Evolutionary conservation across 1,140 invertebrate species (phyloP).

Genomic region (Drosophila subobscura): DNA sequence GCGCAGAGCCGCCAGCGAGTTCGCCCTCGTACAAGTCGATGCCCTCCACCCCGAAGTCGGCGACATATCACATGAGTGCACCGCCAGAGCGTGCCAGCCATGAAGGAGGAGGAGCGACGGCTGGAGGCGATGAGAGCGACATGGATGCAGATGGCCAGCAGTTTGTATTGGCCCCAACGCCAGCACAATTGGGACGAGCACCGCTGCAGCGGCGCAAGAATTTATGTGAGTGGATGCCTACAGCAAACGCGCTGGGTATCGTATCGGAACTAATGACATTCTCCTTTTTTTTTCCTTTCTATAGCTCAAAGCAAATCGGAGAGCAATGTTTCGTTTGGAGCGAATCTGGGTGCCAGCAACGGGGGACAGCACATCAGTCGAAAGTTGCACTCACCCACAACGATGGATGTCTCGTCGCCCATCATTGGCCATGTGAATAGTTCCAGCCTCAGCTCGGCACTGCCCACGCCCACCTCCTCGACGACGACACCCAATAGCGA

Average conservation of each 20-base stretch:
- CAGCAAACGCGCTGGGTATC: too few relatives aligned
- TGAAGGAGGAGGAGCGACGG: constrained; percentile 30
- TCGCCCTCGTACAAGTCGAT: constrained; percentile 74
- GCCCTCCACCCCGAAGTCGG: constrained; percentile 78
- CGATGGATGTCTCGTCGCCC: constrained; percentile 65
- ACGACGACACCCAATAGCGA: constrained; percentile 84
- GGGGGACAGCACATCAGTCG: constrained; percentile 63
- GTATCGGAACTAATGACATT: too few relatives aligned
- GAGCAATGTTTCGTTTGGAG: constrained; percentile 43
- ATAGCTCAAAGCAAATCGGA: constrained; percentile 74
- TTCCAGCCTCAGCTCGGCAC: constrained; percentile 71
- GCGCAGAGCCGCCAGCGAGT: constrained; percentile 55
- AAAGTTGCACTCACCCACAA: constrained; percentile 67
- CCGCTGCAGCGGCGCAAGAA: constrained; percentile 89
- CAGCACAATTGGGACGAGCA: constrained; percentile 94
- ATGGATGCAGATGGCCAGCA: constrained; percentile 84
- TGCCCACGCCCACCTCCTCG: constrained; percentile 83
- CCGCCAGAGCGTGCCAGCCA: constrained; percentile 56
- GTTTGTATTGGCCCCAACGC: constrained; percentile 95
- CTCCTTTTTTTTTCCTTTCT: background rate
- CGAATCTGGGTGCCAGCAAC: constrained; percentile 48
- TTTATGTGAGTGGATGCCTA: constrained; percentile 57
- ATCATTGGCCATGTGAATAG: constrained; percentile 76
- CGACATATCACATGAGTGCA: constrained; percentile 60
- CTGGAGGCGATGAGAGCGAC: constrained; percentile 79